These are phyloP conservation scores for Masnerella sp. DNA, from an alignment of 2,888 invertebrate species.

Conservation along the genomic window DNA sequence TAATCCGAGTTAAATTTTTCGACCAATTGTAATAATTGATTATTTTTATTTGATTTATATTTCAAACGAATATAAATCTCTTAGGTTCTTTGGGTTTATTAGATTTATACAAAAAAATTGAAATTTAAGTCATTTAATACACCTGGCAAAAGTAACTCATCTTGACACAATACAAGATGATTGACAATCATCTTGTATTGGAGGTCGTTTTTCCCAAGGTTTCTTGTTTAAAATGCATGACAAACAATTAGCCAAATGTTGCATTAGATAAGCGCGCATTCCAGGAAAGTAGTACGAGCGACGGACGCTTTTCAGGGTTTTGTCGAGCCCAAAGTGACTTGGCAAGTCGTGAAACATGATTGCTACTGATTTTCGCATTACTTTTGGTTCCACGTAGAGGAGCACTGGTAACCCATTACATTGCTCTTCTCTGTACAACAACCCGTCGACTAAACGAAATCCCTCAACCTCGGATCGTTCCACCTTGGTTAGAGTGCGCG, in stretches of 20 bases:
- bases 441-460: background rate
- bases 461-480: background rate
- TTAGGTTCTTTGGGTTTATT: too few species aligned
- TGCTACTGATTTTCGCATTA: slow-evolving; percentile 9
- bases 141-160: too few species aligned
- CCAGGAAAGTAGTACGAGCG: slow-evolving; percentile 20
- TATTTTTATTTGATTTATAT: too few species aligned
- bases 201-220: slow-evolving; percentile 10
- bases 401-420: background rate
- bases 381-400: background rate
- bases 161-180: too few species aligned
- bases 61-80: too few species aligned
- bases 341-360: slow-evolving; percentile 17
- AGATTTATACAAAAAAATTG: too few species aligned
- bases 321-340: slow-evolving; percentile 37
- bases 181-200: too few species aligned
- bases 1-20: too few species aligned
- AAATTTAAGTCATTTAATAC: too few species aligned
- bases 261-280: slow-evolving; percentile 11
- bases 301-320: slow-evolving; percentile 1
- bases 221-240: slow-evolving; percentile 17
- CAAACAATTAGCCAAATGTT: background rate
- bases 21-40: too few species aligned
- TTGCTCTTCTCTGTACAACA: background rate
- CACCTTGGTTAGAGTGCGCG: background rate